Percentiles rank a stretch among this genome's conserved stretches.
phyloP scores from a whole-genome alignment of 2,113 vertebrate genomes.

The Pseudopodoces humilis region DNA sequence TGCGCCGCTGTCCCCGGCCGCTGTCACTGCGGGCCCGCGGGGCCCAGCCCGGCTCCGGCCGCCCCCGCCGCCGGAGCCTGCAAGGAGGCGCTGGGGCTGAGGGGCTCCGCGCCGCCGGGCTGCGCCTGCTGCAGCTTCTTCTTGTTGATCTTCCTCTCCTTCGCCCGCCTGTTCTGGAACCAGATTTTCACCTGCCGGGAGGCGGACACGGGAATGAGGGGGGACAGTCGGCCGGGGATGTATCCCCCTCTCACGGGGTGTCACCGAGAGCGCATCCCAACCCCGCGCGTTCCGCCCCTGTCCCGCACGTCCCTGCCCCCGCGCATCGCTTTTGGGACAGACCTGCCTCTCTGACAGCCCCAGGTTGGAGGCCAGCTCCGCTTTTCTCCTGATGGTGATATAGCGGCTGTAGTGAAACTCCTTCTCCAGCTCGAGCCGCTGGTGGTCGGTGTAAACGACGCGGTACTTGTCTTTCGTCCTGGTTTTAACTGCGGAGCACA shows the following conservation, averaged over 20 bases:
- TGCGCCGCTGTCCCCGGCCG: background rate
- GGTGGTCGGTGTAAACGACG: conserved; percentile 84
- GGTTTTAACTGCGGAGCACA: conserved; percentile 77
- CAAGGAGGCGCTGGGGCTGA: conserved; percentile 72
- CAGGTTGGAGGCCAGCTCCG: conserved; percentile 79
- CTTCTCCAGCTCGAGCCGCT: conserved; percentile 82
- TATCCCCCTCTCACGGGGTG: too few relatives aligned
- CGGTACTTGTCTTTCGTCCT: conserved; percentile 85
- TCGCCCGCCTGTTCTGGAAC: conserved; percentile 83
- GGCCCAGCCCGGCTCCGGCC: conserved; percentile 42
- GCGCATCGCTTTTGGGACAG: background rate
- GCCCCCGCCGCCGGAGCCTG: conserved; percentile 59
- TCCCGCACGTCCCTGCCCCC: background rate
- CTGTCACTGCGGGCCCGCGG: conserved; percentile 51
- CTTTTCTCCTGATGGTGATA: conserved; percentile 83
- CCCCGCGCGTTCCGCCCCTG: background rate
- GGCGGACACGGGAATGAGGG: background rate
- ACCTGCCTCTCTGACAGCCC: conserved; percentile 85
- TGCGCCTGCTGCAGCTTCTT: conserved; percentile 79
- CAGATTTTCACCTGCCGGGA: conserved; percentile 80
- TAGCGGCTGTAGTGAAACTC: conserved; percentile 83
- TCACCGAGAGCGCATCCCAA: background rate
- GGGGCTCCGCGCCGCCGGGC: conserved; percentile 61
- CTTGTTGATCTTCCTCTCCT: conserved; percentile 83
- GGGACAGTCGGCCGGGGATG: background rate